Percentiles rank a stretch among this genome's conserved stretches.
phyloP scores from a whole-genome alignment of 2,888 invertebrate genomes.

The Pomacea canaliculata region DNA sequence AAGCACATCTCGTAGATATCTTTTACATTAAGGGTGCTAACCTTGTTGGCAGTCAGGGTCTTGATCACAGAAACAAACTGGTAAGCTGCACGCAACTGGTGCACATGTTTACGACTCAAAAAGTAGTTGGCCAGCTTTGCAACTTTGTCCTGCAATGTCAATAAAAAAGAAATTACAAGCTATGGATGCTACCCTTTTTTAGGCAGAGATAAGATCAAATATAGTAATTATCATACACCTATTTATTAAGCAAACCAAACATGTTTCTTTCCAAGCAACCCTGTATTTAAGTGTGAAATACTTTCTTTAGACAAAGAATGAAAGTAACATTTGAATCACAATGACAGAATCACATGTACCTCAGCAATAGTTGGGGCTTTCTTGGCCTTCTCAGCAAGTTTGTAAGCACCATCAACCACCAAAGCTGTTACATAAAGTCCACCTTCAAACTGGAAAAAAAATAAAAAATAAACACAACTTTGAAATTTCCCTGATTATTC shows the following conservation, averaged over 20 bases:
- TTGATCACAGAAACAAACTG: conserved; percentile 84
- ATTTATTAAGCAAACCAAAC: background rate
- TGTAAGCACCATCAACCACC: conserved; percentile 77
- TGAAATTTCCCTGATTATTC: no score
- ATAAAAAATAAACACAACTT: background rate
- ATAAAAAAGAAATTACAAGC: background rate
- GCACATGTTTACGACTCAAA: conserved; percentile 89
- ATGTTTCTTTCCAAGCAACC: background rate
- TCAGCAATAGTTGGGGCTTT: conserved; percentile 79
- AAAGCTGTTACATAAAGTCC: conserved; percentile 72
- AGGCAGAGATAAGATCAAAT: background rate
- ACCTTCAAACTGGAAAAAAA: conserved; percentile 83
- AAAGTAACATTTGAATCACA: background rate
- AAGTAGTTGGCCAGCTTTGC: conserved; percentile 92
- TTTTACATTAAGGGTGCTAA: conserved; percentile 57
- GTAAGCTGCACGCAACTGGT: conserved; percentile 85
- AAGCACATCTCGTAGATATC: no score
- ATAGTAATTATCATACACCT: background rate
- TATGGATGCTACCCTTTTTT: background rate
- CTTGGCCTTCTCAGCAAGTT: conserved; percentile 76
- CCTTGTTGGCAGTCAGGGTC: conserved; percentile 80
- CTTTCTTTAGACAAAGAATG: background rate
- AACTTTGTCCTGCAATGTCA: conserved; percentile 77
- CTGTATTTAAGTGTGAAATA: background rate
- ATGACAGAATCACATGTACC: conserved; percentile 42